Evolutionary conservation across 2,888 invertebrate species (phyloP).

Genomic region (Dolichopus griseipennis): DNA sequence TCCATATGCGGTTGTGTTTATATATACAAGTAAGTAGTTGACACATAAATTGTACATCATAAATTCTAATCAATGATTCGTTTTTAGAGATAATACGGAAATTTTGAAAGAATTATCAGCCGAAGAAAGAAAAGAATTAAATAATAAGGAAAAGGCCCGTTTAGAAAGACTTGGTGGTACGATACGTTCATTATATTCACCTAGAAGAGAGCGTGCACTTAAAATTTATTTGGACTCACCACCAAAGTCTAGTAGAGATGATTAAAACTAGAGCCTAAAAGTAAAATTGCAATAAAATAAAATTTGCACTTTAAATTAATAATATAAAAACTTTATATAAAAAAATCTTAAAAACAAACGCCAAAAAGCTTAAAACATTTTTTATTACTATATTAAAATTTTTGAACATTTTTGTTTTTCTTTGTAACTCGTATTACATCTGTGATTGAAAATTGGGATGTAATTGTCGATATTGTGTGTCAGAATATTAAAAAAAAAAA

Average conservation of each 20-base stretch:
- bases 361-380: background rate
- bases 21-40: conserved; percentile 53
- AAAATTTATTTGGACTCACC: conserved; percentile 60
- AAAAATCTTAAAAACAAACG: background rate
- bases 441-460: no score
- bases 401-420: background rate
- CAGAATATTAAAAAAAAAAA: background rate
- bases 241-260: conserved; percentile 27
- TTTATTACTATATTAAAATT: background rate
- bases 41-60: background rate
- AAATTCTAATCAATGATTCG: conserved; percentile 1
- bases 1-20: conserved; percentile 55
- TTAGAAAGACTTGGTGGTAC: conserved; percentile 43
- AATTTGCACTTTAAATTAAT: background rate
- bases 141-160: conserved; percentile 50
- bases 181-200: conserved; percentile 47
- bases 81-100: conserved; percentile 53
- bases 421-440: background rate
- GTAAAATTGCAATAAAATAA: background rate
- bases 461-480: background rate
- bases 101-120: conserved; percentile 49
- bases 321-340: background rate
- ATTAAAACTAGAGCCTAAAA: background rate
- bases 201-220: conserved; percentile 59
- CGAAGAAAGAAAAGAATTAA: conserved; percentile 55